These are phyloP conservation scores for Pyrochroa serraticornis DNA, from an alignment of 2,888 invertebrate genomes.

Conservation along the genomic window DNA sequence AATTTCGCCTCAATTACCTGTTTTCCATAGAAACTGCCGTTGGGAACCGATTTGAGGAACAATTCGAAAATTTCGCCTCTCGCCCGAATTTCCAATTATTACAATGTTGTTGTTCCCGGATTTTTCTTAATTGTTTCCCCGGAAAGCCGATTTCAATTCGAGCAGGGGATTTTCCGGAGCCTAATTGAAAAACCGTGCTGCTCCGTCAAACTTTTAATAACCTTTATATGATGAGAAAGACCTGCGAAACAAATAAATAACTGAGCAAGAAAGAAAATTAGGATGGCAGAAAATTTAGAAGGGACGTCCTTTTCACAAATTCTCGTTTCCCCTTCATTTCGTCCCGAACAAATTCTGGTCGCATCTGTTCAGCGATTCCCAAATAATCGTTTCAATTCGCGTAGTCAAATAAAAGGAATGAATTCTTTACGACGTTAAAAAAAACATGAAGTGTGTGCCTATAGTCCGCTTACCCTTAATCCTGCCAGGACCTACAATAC, in stretches of 20 bases:
- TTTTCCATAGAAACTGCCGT: constrained; percentile 19
- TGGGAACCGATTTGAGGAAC: constrained; percentile 1
- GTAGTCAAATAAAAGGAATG: constrained; percentile 28
- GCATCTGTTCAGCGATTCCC: constrained; percentile 30
- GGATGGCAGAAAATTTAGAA: constrained; percentile 11
- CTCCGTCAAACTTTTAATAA: constrained; percentile 1
- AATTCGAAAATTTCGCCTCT: too few species aligned
- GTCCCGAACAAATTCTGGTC: constrained; percentile 26
- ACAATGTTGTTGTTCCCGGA: too few species aligned
- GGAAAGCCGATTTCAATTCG: not conserved
- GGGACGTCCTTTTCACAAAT: not conserved
- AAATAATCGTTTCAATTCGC: constrained; percentile 30
- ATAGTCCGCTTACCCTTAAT: constrained; percentile 13
- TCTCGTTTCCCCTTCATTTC: constrained; percentile 17
- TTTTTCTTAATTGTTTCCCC: too few species aligned
- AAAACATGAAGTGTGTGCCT: constrained; percentile 3
- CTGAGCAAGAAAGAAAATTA: constrained; percentile 14
- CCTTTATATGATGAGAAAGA: constrained; percentile 3
- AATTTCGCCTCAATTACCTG: constrained; percentile 12
- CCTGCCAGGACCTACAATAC: constrained; percentile 12
- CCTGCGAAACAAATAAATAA: constrained; percentile 18
- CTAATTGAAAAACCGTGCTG: constrained; percentile 4
- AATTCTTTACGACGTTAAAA: constrained; percentile 27
- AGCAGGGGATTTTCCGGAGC: not conserved
- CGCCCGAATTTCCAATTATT: not conserved